These are phyloP conservation scores for Drosophila neoperkinsi DNA, from an alignment of 2,888 invertebrate species.

Conservation along the genomic window DNA sequence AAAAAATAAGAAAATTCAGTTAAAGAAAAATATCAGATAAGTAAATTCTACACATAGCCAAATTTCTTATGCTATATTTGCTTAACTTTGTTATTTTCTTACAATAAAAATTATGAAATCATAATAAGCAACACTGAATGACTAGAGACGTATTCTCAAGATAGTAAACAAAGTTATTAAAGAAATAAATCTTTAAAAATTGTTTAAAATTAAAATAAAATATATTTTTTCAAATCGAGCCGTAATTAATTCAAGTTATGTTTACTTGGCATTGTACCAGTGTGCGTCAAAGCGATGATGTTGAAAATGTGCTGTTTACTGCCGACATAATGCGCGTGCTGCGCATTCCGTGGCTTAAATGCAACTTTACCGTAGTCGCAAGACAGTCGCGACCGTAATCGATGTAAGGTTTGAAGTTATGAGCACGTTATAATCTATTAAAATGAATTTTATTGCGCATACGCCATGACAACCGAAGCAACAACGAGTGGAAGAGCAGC, in stretches of 20 bases:
- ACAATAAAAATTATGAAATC: background rate
- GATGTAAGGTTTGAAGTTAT: constrained; percentile 65
- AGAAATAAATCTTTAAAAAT: background rate
- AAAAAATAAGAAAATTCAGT: background rate
- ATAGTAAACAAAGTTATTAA: background rate
- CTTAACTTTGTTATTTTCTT: background rate
- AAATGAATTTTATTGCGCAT: constrained; percentile 73
- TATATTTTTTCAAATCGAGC: background rate
- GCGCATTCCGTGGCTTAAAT: constrained; percentile 57
- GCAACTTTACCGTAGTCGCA: constrained; percentile 45
- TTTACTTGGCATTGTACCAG: constrained; percentile 23
- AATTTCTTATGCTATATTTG: background rate
- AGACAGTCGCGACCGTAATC: constrained; percentile 60
- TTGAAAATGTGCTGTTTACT: constrained; percentile 71
- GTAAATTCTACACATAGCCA: background rate
- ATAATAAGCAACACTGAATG: background rate
- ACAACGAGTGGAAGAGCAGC: constrained; percentile 11
- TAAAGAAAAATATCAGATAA: background rate
- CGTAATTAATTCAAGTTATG: background rate
- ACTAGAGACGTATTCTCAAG: background rate
- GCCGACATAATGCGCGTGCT: constrained; percentile 59
- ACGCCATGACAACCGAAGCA: constrained; percentile 42
- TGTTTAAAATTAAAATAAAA: background rate
- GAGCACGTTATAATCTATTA: constrained; percentile 74
- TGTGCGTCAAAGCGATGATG: constrained; percentile 38